Conservation (phyloP, 2,797 vertebrate species). For the Enteromius trimaculatus region DNA sequence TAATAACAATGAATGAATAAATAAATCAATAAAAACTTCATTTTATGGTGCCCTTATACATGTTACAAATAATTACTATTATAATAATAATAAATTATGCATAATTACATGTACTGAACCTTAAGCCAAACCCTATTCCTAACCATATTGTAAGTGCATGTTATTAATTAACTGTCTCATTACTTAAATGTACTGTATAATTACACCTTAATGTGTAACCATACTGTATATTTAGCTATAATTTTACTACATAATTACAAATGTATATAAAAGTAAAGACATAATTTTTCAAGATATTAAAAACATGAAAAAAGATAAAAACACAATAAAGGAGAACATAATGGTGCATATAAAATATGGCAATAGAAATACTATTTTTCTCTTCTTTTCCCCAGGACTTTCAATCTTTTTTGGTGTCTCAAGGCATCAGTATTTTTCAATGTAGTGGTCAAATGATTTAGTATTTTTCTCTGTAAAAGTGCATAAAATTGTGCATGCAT, state of each 20-base stretch:
- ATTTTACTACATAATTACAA: neutral
- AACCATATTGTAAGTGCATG: no score
- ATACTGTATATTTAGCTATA: neutral
- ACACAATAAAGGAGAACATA: neutral
- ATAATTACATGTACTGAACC: no score
- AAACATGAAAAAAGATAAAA: neutral
- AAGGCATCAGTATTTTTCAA: neutral
- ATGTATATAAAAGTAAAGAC: neutral
- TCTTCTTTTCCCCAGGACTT: neutral
- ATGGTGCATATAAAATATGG: neutral
- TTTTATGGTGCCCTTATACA: no score
- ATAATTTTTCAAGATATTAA: neutral
- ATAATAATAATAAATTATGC: no score
- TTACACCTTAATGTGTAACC: no score
- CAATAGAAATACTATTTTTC: neutral
- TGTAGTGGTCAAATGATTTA: conserved; percentile 67
- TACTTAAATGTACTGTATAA: no score
- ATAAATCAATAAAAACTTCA: no score
- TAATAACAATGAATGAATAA: neutral
- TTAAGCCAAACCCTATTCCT: no score
- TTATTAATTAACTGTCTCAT: no score
- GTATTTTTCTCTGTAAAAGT: conserved; percentile 59
- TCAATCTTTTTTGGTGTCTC: neutral
- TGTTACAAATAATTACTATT: no score
- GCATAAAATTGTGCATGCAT: conserved; percentile 56